These are phyloP conservation scores for Gymnocheta viridis DNA, from an alignment of 2,888 invertebrate species.

Conservation along the genomic window DNA sequence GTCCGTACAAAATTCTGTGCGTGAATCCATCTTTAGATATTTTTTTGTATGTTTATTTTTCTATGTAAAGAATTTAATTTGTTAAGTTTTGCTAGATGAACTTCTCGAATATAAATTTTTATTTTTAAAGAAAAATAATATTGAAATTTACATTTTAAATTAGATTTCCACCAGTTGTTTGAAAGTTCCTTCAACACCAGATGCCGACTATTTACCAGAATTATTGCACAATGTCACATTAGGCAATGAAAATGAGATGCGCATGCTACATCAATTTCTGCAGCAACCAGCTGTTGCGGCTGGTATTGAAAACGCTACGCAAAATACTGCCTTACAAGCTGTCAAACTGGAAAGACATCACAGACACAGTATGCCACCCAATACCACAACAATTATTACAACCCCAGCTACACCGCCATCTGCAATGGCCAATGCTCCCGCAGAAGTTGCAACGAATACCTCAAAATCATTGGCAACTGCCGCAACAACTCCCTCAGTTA, in stretches of 20 bases:
- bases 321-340: conserved; percentile 34
- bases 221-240: conserved; percentile 79
- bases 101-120: neutral
- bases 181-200: conserved; percentile 82
- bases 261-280: conserved; percentile 79
- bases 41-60: too few relatives aligned
- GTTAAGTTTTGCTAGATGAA: too few relatives aligned
- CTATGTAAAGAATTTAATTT: too few relatives aligned
- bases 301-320: conserved; percentile 26
- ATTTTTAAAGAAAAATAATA: neutral
- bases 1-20: too few relatives aligned
- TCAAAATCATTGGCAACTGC: conserved; percentile 46
- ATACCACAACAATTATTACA: conserved; percentile 83
- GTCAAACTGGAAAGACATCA: conserved; percentile 66
- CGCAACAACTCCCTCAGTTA: conserved; percentile 65
- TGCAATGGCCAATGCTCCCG: conserved; percentile 77
- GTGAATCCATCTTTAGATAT: too few relatives aligned
- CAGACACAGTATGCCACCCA: conserved; percentile 78
- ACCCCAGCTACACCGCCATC: conserved; percentile 83
- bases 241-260: conserved; percentile 80
- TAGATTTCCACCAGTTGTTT: conserved; percentile 78
- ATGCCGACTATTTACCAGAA: conserved; percentile 81
- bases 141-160: conserved; percentile 10
- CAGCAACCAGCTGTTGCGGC: conserved; percentile 76
- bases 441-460: conserved; percentile 37